A percentile compares a stretch with the other conserved stretches of the same genome.
Conservation (phyloP, 2,797 vertebrate genomes). For the Pantherophis alleghaniensis region DNA sequence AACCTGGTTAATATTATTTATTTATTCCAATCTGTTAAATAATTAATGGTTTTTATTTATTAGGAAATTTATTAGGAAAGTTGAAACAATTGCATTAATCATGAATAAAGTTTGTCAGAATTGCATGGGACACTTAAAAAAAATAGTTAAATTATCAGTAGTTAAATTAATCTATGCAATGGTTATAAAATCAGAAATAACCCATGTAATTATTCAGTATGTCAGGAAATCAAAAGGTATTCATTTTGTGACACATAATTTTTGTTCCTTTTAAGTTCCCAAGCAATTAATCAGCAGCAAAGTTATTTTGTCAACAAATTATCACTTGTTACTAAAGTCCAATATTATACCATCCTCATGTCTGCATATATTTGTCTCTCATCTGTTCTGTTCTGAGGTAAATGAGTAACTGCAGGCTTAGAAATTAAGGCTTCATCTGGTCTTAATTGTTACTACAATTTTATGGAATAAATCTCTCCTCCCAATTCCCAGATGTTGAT, state of each 20-base stretch:
- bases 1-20: background rate
- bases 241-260: background rate
- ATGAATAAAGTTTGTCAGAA: background rate
- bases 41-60: background rate
- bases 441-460: background rate
- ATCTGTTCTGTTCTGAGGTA: background rate
- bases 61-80: background rate
- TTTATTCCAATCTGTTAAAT: background rate
- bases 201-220: background rate
- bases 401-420: background rate
- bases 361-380: background rate
- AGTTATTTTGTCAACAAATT: background rate
- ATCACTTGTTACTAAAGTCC: background rate
- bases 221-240: background rate
- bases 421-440: background rate
- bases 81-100: background rate
- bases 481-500: background rate
- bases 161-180: background rate
- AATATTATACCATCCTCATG: background rate
- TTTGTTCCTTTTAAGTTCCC: background rate
- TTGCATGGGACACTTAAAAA: background rate
- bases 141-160: background rate
- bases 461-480: background rate
- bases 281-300: background rate
- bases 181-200: background rate